Percentiles rank a stretch among this genome's conserved stretches.
Evolutionary conservation across 2,113 vertebrate genomes (phyloP).

Genomic region (Pantherophis guttatus): DNA sequence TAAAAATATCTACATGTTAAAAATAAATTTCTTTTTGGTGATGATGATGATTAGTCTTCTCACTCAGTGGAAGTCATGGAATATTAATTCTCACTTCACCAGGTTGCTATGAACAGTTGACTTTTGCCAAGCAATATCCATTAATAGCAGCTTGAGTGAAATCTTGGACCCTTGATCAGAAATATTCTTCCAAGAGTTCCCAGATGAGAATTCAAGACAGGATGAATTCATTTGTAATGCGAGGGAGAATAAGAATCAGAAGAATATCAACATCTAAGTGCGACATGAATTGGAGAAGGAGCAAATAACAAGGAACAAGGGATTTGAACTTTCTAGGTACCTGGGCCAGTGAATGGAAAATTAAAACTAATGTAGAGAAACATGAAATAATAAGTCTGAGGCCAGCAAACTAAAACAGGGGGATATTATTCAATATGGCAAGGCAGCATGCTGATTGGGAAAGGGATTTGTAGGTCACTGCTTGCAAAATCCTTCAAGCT

Average conservation of each 20-base stretch:
- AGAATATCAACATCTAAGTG: slow-evolving; percentile 42
- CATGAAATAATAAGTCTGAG: slow-evolving; percentile 66
- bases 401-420: slow-evolving; percentile 53
- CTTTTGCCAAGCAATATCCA: neutral
- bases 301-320: slow-evolving; percentile 66
- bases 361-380: slow-evolving; percentile 67
- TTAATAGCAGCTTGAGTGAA: slow-evolving; percentile 26
- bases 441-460: slow-evolving; percentile 58
- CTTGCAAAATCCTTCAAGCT: slow-evolving; percentile 59
- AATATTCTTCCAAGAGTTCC: slow-evolving; percentile 35
- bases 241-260: slow-evolving; percentile 48
- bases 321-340: slow-evolving; percentile 60
- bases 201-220: slow-evolving; percentile 54
- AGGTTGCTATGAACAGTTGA: neutral
- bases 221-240: slow-evolving; percentile 56
- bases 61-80: neutral
- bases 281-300: slow-evolving; percentile 52
- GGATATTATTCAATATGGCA: slow-evolving; percentile 58
- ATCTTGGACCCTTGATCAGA: neutral
- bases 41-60: neutral
- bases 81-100: neutral
- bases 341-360: slow-evolving; percentile 62
- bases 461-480: slow-evolving; percentile 65
- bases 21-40: neutral
- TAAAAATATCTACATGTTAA: neutral